Evolutionary conservation across 2,797 vertebrate genomes (phyloP).

Genomic region (Gymnoscopelus microlampas): DNA sequence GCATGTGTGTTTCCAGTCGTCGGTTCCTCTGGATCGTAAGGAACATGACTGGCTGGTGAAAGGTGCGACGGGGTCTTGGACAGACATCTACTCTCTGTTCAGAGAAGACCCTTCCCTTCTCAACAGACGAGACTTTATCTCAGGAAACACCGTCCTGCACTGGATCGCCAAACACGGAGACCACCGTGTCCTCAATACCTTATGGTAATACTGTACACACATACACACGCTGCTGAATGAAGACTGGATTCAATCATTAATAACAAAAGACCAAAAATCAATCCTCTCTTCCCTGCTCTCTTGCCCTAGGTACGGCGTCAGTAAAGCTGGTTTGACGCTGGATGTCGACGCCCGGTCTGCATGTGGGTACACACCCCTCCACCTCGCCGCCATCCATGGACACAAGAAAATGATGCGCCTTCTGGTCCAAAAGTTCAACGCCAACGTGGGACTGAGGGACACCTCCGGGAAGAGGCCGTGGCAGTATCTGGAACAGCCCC

Average conservation of each 20-base stretch:
- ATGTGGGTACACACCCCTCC: conserved; percentile 91
- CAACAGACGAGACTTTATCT: conserved; percentile 89
- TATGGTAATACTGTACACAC: conserved; percentile 64
- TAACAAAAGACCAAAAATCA: neutral
- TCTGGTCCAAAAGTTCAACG: conserved; percentile 86
- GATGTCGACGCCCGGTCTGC: conserved; percentile 83
- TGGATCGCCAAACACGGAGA: conserved; percentile 95
- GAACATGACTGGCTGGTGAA: conserved; percentile 93
- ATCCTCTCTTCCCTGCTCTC: neutral
- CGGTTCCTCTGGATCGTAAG: conserved; percentile 83
- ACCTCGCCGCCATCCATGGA: conserved; percentile 91
- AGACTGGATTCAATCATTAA: neutral
- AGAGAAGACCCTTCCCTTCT: conserved; percentile 86
- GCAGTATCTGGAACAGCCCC: conserved; percentile 85
- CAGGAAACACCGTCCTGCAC: conserved; percentile 91
- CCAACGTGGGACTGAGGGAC: conserved; percentile 84
- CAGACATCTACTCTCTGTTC: conserved; percentile 84
- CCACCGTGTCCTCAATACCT: conserved; percentile 85
- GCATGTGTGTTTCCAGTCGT: conserved; percentile 39
- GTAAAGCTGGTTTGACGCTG: conserved; percentile 77
- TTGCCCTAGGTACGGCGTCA: conserved; percentile 73
- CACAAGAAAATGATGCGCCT: conserved; percentile 86
- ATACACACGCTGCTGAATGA: neutral
- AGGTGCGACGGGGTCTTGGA: conserved; percentile 85
- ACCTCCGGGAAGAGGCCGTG: conserved; percentile 88